Evolutionary conservation across 2,888 invertebrate genomes (phyloP), one percentile per base, ranked within the genome.

Genomic region (Horisme vitalbata): DNA sequence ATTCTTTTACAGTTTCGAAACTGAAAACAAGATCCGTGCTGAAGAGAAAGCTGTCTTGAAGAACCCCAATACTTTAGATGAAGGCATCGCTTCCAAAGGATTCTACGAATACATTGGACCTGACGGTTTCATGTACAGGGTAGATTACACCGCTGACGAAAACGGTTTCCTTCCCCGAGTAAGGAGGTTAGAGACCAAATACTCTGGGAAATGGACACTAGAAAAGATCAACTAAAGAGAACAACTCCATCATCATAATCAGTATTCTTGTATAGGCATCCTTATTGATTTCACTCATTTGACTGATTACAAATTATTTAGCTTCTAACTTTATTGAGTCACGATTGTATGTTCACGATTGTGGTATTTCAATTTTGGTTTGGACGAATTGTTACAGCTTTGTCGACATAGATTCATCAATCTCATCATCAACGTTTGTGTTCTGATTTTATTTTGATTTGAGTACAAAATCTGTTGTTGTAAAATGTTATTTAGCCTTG

Each of bases 61-160:
- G 64, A 90, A 90, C 62, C 76, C 86, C 1, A 89, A 90, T 65
- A 82, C 88, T 1, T 63, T 79, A 10, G 89, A 90, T 51, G 90
- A 90, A 62, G 90, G 90, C 2, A 90, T 90, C 38, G 87, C 90
- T 14, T 90, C 89, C 8, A 65, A 79, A 47, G 90, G 90, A 6
- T 90, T 88, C 68, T 90, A 90, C 69, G 90, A 90, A 55, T 90
- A 90, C 77, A 89, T 90, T 26, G 90, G 90, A 15, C 90, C 90
- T 18, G 90, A 90, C 46, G 90, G 90, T 13, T 89, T 86, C 68
- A 82, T 89, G 75, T 90, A 90, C 77, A 71, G 87, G 50, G 90
- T 90, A 4, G 90, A 90, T 68, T 90, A 88, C 69, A 90, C 90
- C 21, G 90, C 90, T 28, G 90, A 90, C 49, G 90, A 90, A 51